These are phyloP conservation scores for Pseudomyrmex flavicornis DNA, from an alignment of 1,140 invertebrate species.

Conservation along the genomic window DNA sequence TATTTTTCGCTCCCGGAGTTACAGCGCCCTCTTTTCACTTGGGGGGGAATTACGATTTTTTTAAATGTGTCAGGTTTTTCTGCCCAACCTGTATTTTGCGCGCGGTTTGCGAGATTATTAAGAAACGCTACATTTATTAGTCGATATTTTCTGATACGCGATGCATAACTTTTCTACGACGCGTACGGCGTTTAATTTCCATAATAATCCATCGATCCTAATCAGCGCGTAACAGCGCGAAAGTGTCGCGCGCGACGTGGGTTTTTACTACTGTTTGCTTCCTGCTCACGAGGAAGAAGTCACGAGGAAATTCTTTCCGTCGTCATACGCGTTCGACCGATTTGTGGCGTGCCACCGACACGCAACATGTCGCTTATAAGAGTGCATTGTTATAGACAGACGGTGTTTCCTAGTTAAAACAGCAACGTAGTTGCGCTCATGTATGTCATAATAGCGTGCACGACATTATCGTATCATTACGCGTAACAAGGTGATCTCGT, in stretches of 20 bases:
- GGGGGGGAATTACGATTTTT: too few relatives aligned
- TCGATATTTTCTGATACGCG: neutral
- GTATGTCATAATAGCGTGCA: conserved; percentile 8
- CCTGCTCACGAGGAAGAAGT: conserved; percentile 8
- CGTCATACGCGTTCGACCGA: conserved; percentile 38
- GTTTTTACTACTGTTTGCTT: conserved; percentile 31
- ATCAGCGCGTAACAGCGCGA: neutral
- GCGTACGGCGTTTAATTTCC: neutral
- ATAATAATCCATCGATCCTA: conserved; percentile 1
- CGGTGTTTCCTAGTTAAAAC: neutral
- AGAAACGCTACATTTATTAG: neutral
- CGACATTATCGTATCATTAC: conserved; percentile 40
- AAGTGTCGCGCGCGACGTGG: neutral
- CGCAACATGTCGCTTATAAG: conserved; percentile 13
- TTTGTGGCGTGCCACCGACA: conserved; percentile 23
- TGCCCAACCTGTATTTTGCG: neutral
- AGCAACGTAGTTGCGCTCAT: conserved; percentile 20
- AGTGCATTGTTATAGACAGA: conserved; percentile 22
- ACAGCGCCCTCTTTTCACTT: too few relatives aligned
- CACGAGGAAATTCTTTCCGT: conserved; percentile 29
- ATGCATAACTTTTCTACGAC: neutral
- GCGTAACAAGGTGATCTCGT: conserved; percentile 23
- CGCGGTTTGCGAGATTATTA: neutral
- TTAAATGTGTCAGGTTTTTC: too few relatives aligned
- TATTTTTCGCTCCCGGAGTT: too few relatives aligned